phyloP scores from a whole-genome alignment of 2,113 vertebrate genomes.

The Zingel zingel region DNA sequence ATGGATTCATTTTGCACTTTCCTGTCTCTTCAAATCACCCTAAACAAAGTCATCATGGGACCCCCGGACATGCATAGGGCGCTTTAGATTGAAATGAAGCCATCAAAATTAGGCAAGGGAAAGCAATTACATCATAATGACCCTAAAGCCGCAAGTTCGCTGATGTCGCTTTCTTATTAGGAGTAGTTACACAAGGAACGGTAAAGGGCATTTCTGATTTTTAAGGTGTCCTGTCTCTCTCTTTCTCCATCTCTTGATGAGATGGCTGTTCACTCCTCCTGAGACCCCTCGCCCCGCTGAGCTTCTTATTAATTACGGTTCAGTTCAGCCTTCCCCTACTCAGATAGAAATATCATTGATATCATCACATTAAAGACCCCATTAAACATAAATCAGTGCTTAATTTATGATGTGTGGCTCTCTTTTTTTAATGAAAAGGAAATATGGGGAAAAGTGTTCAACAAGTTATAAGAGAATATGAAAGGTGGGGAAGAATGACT shows the following conservation, averaged over 20 bases:
- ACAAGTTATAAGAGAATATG: not conserved
- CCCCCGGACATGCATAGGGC: conserved; percentile 82
- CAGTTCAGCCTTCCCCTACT: conserved; percentile 68
- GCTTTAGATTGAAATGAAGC: conserved; percentile 90
- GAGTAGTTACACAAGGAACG: conserved; percentile 76
- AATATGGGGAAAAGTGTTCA: conserved; percentile 6
- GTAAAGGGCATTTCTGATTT: conserved; percentile 55
- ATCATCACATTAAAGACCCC: conserved; percentile 62
- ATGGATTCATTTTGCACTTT: conserved; percentile 96
- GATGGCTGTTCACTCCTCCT: conserved; percentile 63
- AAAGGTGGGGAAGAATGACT: not conserved
- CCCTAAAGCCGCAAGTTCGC: conserved; percentile 89
- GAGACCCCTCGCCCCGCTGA: conserved; percentile 75
- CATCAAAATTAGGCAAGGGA: conserved; percentile 88
- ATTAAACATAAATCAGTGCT: conserved; percentile 52
- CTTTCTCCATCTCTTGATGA: conserved; percentile 60
- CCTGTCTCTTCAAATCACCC: conserved; percentile 96
- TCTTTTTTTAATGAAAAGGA: conserved; percentile 29
- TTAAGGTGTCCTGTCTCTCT: conserved; percentile 42
- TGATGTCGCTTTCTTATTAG: conserved; percentile 90
- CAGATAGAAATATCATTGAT: conserved; percentile 72
- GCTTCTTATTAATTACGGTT: conserved; percentile 83
- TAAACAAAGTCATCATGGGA: conserved; percentile 95
- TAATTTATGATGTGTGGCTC: conserved; percentile 38
- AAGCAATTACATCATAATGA: conserved; percentile 92